Evolutionary conservation across 92 coral and sea anemone genomes (phyloP).

Genomic region (Phenganax subtilis): DNA sequence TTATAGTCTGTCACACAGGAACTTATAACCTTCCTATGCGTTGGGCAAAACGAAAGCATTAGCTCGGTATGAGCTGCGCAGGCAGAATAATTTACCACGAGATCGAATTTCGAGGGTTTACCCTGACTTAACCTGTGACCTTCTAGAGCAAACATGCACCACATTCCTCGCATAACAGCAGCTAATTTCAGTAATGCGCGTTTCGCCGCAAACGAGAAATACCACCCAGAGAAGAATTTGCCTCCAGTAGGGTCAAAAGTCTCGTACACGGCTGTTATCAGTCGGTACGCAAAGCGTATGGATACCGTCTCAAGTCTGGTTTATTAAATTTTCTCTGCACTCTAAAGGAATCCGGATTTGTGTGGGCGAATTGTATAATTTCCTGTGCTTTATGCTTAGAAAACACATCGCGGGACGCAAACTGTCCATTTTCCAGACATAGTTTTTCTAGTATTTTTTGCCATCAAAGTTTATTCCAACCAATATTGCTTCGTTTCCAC

Average conservation of each 20-base stretch:
- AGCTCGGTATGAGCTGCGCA: not conserved
- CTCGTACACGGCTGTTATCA: not conserved
- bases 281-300: conserved; percentile 6
- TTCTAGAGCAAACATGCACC: not conserved
- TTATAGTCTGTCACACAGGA: not conserved
- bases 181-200: not conserved
- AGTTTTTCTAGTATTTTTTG: not conserved
- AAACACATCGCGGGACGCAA: not conserved
- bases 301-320: not conserved
- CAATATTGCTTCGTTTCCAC: not conserved
- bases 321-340: conserved; percentile 11
- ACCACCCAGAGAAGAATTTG: conserved; percentile 1
- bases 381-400: conserved; percentile 20
- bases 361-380: conserved; percentile 41
- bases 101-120: conserved; percentile 11
- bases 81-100: not conserved
- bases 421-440: not conserved
- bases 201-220: conserved; percentile 7
- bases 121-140: conserved; percentile 21
- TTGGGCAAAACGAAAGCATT: not conserved
- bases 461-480: not conserved
- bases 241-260: conserved; percentile 3
- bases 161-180: conserved; percentile 10
- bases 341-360: conserved; percentile 31
- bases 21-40: not conserved